A percentile compares a stretch with the other conserved stretches of the same genome.
These are phyloP conservation scores for Archips crataeganus DNA, from an alignment of 2,888 invertebrate genomes.

Conservation along the genomic window DNA sequence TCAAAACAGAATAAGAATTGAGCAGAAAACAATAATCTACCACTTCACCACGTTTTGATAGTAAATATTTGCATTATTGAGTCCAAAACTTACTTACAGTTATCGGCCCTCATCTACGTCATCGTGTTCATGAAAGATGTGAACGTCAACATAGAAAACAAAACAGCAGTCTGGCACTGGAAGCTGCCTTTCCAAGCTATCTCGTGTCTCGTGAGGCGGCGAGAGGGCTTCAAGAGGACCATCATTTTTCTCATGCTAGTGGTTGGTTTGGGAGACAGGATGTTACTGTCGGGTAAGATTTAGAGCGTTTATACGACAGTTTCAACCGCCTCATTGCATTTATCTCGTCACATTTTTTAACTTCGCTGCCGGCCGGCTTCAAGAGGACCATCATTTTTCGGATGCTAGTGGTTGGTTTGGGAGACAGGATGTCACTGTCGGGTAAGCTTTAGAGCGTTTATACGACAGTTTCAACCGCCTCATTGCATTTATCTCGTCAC, in stretches of 20 bases:
- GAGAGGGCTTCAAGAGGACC: conserved; percentile 86
- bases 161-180: conserved; percentile 81
- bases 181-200: conserved; percentile 75
- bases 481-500: too few species aligned
- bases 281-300: conserved; percentile 70
- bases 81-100: conserved; percentile 52
- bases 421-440: conserved; percentile 74
- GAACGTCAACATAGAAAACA: conserved; percentile 87
- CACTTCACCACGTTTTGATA: too few species aligned
- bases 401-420: conserved; percentile 87
- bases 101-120: conserved; percentile 87
- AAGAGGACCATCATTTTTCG: conserved; percentile 87
- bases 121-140: conserved; percentile 88
- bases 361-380: conserved; percentile 53
- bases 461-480: too few species aligned
- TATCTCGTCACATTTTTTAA: too few species aligned
- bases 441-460: conserved; percentile 54
- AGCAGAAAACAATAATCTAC: too few species aligned
- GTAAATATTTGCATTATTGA: too few species aligned
- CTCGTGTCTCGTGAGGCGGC: conserved; percentile 86
- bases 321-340: too few species aligned
- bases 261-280: conserved; percentile 80
- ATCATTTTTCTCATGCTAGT: conserved; percentile 89
- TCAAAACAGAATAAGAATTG: too few species aligned
- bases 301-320: not conserved